A percentile compares a stretch with the other conserved stretches of the same genome.
Evolutionary conservation across 2,797 vertebrate genomes (phyloP).

Genomic region (Lutjanus campechanus): DNA sequence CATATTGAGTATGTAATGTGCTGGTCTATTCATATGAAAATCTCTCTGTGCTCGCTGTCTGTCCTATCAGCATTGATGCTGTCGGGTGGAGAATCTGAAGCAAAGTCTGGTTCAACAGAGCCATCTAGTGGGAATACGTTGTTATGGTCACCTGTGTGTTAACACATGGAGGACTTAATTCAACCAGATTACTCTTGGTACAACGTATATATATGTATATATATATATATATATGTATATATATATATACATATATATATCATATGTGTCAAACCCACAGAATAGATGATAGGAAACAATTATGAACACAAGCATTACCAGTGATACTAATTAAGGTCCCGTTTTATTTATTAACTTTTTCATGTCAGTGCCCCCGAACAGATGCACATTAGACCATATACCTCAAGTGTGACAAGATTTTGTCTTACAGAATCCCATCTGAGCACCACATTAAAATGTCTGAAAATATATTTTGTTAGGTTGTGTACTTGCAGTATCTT

Average conservation of each 20-base stretch:
- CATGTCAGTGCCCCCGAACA: too few species aligned
- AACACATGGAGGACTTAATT: not conserved
- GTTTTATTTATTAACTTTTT: too few species aligned
- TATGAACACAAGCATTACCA: too few species aligned
- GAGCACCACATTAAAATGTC: too few species aligned
- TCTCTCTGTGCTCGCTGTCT: not conserved
- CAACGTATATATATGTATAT: not conserved
- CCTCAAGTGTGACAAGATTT: not conserved
- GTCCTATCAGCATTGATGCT: not conserved
- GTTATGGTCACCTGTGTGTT: not conserved
- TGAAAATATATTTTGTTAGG: too few species aligned
- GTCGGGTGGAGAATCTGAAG: not conserved
- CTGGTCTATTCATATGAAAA: constrained; percentile 43
- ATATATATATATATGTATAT: not conserved
- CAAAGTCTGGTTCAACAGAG: constrained; percentile 47
- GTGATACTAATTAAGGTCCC: too few species aligned
- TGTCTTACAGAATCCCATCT: too few species aligned
- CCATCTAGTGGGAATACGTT: constrained; percentile 64
- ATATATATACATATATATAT: too few species aligned
- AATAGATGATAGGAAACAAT: too few species aligned
- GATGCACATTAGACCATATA: too few species aligned
- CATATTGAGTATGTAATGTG: constrained; percentile 37
- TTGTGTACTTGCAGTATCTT: too few species aligned
- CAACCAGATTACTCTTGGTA: not conserved
- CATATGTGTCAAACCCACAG: too few species aligned